phyloP scores from a whole-genome alignment of 2,888 invertebrate species.

The Cataglyphis cursor region DNA sequence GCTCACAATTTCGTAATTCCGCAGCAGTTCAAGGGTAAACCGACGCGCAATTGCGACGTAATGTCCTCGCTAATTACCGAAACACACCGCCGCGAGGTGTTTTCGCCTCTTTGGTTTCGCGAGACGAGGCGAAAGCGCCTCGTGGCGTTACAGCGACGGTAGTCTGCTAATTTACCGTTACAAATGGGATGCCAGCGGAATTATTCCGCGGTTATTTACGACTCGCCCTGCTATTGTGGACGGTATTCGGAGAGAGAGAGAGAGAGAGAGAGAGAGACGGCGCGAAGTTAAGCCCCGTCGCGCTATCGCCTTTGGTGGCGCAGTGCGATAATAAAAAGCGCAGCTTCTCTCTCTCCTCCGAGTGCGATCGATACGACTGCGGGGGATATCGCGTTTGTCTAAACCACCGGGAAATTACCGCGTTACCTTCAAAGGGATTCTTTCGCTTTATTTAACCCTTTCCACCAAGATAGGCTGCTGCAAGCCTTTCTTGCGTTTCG shows the following conservation, averaged over 20 bases:
- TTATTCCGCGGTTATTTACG: slow-evolving; percentile 51
- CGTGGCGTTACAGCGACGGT: slow-evolving; percentile 5
- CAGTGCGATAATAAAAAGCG: slow-evolving; percentile 48
- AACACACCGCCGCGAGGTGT: slow-evolving; percentile 48
- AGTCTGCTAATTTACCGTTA: slow-evolving; percentile 50
- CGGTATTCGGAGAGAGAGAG: slow-evolving; percentile 9
- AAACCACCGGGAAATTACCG: slow-evolving; percentile 41
- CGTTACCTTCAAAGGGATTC: slow-evolving; percentile 52
- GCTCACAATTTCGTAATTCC: background rate
- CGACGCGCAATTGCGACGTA: slow-evolving; percentile 54
- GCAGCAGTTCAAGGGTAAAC: slow-evolving; percentile 55
- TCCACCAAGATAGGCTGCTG: background rate
- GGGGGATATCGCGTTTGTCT: slow-evolving; percentile 40
- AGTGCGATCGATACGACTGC: slow-evolving; percentile 48
- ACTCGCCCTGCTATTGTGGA: slow-evolving; percentile 24
- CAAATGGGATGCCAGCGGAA: slow-evolving; percentile 50
- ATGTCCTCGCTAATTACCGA: slow-evolving; percentile 64
- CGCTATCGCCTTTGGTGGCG: slow-evolving; percentile 41
- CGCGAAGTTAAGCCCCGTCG: slow-evolving; percentile 46
- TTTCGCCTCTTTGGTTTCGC: slow-evolving; percentile 40
- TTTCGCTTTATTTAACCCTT: slow-evolving; percentile 56
- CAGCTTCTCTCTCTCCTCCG: slow-evolving; percentile 40
- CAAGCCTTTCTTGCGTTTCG: slow-evolving; percentile 13
- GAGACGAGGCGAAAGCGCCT: slow-evolving; percentile 23
- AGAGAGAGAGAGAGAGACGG: slow-evolving; percentile 23